Evolutionary conservation across 2,888 invertebrate genomes (phyloP), one percentile per base, ranked within the genome.

Genomic region (Sarcophaga subvicina): DNA sequence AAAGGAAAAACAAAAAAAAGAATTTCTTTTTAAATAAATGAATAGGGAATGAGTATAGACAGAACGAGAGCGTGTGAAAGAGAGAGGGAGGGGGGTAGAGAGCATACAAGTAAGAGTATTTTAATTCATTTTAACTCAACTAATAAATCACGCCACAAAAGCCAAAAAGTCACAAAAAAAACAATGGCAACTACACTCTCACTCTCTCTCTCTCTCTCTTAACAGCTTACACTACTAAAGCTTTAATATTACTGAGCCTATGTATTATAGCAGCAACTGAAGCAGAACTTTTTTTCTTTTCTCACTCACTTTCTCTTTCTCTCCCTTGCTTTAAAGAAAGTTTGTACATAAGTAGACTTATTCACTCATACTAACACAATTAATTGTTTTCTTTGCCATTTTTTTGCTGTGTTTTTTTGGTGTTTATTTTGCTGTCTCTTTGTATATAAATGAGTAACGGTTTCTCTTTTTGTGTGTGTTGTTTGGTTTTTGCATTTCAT

Each of bases 91-190:
- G 1, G 8, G 2, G 37, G 10, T 8, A 10, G 3, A 37, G 37
- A 37, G 37, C 37, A 37, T 10, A 37, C 37, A 59, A 17, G 45
- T 67, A 67, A 67, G n/a, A n/a, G 25, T 4, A n/a, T 27, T 67
- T 67, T 45, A 66, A 27, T n/a, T 12, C 20, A 45, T 63, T 63
- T 66, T 45, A 25, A 62, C 22, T 59, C 45, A 12, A 69, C 64
- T 25, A 73, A 86, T 80, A 83, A 86, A 86, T 83, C 71, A 83
- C 49, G 69, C 47, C 64, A 67, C 72, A 83, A 73, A 80, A 83
- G 49, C 67, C 49, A 71, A 76, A 79, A 37, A 6, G 25, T 25
- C 11, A 25, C 4, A 59, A 37, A 54, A 59, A 54, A 37, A 37
- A 8, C 14, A 73, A 25, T 59, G 22, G 37, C n/a, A 47, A 80